Base-by-base conservation (phyloP, 2,797 vertebrate genomes). In the Myotis vivesi region DNA sequence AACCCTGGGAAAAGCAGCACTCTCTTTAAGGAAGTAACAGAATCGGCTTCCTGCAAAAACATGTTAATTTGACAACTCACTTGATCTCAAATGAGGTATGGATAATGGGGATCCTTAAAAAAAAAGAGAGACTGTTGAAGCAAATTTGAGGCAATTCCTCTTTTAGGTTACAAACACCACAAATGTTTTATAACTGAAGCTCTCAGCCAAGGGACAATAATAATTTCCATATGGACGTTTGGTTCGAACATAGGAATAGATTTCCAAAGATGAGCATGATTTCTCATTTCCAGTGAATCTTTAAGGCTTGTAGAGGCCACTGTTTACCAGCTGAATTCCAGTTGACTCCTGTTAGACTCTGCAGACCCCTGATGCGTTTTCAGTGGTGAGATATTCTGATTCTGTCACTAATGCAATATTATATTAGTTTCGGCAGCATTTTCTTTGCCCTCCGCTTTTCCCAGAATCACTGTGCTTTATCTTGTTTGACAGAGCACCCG, bases 21-120 rank as follows among this genome's bases (percentile, higher is more conserved):
- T 71, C 95, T 51, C 80, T 12, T 73, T 38, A 46, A 92, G 76
- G 94, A 96, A 96, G 86, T 82, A 87, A 84, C 66, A 41, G 88
- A 80, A 75, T 49, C 1, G 1, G 17, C 79, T 95, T 96, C 92
- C 92, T 92, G 77, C 5, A 2, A 71, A 66, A 55, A 93, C 82
- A 95, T 17, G 51, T 51, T 49, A 8, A 7, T 76, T 77, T 89
- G 51, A 91, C 0, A 84, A 92, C 69, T 93, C 57, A 73, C 66
- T 91, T 93, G 82, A 88, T 96, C 66, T 85, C 77, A 93, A 94
- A 92, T 90, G 94, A 93, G 36, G 73, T 76, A 94, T 91, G 76
- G 88, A 66, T 87, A 64, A 83, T 89, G 87, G 62, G 49, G 44
- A 88, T 86, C 55, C 82, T 92, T 68, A 64, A 90, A 94, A 66